A percentile compares a stretch with the other conserved stretches of the same genome.
Conservation (phyloP, 2,797 vertebrate species). For the Muscicapa comitata region DNA sequence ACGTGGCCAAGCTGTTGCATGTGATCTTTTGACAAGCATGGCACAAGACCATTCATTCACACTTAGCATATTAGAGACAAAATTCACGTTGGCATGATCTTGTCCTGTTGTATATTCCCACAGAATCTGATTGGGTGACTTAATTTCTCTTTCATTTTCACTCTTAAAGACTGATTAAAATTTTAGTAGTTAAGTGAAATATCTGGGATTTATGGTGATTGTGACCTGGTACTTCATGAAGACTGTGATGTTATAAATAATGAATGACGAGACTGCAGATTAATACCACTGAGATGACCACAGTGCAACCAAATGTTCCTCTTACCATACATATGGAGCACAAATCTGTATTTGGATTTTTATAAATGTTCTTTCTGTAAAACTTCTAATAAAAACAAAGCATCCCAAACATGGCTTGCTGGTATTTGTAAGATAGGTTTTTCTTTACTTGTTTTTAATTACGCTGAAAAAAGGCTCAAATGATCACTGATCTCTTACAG, state of each 20-base stretch:
- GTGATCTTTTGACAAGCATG: neutral
- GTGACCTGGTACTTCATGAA: constrained; percentile 13
- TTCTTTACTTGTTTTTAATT: neutral
- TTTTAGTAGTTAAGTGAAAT: neutral
- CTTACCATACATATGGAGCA: neutral
- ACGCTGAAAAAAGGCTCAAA: neutral
- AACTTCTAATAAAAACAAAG: neutral
- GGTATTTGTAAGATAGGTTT: neutral
- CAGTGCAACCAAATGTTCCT: constrained; percentile 62
- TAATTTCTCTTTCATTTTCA: neutral
- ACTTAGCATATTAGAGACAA: neutral
- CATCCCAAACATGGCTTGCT: neutral
- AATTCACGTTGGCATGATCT: neutral
- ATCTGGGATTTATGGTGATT: neutral
- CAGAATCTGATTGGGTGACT: neutral
- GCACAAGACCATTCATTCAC: neutral
- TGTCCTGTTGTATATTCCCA: neutral
- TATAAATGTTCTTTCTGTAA: constrained; percentile 11
- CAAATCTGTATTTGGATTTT: constrained; percentile 36
- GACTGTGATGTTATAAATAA: constrained; percentile 46
- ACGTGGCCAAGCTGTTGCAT: neutral
- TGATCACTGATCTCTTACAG: neutral
- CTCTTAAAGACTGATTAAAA: neutral
- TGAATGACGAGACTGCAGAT: neutral
- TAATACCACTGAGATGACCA: constrained; percentile 62